Evolutionary conservation across 2,113 vertebrate species (phyloP), one percentile per base, ranked within the genome.

Genomic region (Poeciliopsis turrubarensis): DNA sequence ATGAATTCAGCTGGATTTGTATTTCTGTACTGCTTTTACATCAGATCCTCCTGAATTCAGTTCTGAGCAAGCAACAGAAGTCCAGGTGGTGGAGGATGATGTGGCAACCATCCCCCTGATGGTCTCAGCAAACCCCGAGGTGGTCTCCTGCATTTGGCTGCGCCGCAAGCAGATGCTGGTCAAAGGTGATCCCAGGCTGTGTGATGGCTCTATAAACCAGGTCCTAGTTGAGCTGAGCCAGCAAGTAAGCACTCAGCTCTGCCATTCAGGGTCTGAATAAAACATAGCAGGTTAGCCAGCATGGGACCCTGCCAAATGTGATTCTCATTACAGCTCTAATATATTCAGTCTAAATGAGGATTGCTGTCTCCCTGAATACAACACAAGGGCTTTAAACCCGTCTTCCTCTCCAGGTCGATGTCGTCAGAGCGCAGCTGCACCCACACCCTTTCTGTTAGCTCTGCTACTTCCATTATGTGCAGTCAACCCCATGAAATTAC

Each of bases 41-140:
- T 77, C 75, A 95, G 95, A 93, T 79, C 90, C 93, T 11, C 95
- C 94, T 31, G 95, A 95, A 89, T 95, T 95, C 85, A 81, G 83
- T n/a, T 73, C 88, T n/a, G 87, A 92, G 22, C 94, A 95, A 76
- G 90, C 89, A 15, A 84, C 25, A 22, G 79, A 83, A 34, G 77
- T 96, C 47, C 85, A 91, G 82, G 92, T 91, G 67, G 72, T 81
- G 66, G 95, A 95, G 70, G 89, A 94, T 26, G 92, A 94, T 30
- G 73, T 74, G 3, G 92, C 88, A 65, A 73, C 72, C 60, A 82
- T 95, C 78, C 94, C 94, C 27, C 77, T 94, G 77, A 72, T 88
- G 78, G 86, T 95, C 79, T 93, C 90, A 19, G 94, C 93, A 54
- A 95, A 95, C 86, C 94, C 95, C 17, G 83, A 91, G 9, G 85